Evolutionary conservation across 1,140 invertebrate species (phyloP).

Genomic region (Temnothorax curvispinosus): DNA sequence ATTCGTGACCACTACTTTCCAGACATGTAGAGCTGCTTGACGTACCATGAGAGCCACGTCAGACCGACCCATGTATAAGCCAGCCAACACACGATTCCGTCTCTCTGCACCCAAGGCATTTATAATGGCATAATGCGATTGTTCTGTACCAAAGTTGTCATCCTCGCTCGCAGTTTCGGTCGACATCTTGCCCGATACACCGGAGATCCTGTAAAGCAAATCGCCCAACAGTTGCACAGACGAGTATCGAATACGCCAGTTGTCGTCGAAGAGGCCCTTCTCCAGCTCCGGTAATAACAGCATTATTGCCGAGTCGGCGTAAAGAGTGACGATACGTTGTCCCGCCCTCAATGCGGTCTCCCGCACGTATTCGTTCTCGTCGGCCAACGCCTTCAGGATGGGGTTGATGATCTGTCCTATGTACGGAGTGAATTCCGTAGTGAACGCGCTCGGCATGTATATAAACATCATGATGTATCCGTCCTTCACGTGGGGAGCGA

Average conservation of each 20-base stretch:
- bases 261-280: constrained; percentile 97
- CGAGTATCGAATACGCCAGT: constrained; percentile 98
- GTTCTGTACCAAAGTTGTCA: constrained; percentile 99
- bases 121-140: constrained; percentile 97
- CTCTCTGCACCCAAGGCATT: constrained; percentile 94
- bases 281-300: constrained; percentile 97
- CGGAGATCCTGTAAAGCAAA: constrained; percentile 98
- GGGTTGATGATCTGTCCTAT: constrained; percentile 99
- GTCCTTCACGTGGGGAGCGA: constrained; percentile 99
- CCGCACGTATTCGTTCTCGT: constrained; percentile 99
- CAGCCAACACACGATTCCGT: constrained; percentile 96
- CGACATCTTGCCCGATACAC: constrained; percentile 99
- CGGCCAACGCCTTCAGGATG: constrained; percentile 98
- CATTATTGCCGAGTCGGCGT: constrained; percentile 98
- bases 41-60: constrained; percentile 98
- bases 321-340: constrained; percentile 98
- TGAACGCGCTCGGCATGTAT: constrained; percentile 99
- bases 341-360: constrained; percentile 98
- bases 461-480: constrained; percentile 99
- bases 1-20: constrained; percentile 98
- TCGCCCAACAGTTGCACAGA: constrained; percentile 99
- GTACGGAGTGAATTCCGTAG: constrained; percentile 97
- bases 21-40: constrained; percentile 98
- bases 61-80: constrained; percentile 98
- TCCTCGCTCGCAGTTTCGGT: constrained; percentile 99